Evolutionary conservation across 1,140 invertebrate genomes (phyloP).

Genomic region (Magallana gigas): DNA sequence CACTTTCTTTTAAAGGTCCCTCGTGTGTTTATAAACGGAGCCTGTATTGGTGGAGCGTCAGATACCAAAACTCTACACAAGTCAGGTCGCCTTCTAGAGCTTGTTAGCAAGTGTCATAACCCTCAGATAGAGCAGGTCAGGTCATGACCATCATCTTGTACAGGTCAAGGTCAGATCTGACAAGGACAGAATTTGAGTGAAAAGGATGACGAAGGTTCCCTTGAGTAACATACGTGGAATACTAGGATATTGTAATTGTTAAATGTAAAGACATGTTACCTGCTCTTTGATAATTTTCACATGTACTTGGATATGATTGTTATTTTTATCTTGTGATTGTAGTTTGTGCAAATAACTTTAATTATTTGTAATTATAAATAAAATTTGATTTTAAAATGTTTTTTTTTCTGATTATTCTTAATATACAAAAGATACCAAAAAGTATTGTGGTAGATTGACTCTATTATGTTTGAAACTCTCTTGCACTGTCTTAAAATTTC

Average conservation of each 20-base stretch:
- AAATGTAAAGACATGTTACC: too few relatives aligned
- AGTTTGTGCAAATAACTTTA: neutral
- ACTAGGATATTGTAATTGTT: too few relatives aligned
- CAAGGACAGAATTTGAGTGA: neutral
- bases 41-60: conserved; percentile 93
- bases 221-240: too few relatives aligned
- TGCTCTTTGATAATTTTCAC: too few relatives aligned
- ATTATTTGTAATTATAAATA: neutral
- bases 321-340: neutral
- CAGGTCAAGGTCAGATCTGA: neutral
- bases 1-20: conserved; percentile 84
- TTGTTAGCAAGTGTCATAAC: conserved; percentile 48
- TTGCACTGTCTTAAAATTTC: too few relatives aligned
- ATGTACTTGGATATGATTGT: too few relatives aligned
- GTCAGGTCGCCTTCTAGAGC: conserved; percentile 81
- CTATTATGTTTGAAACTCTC: too few relatives aligned
- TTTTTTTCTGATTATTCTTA: neutral
- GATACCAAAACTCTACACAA: conserved; percentile 89
- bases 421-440: neutral
- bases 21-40: conserved; percentile 92
- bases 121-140: neutral
- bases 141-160: neutral
- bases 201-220: too few relatives aligned
- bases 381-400: neutral
- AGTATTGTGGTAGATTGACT: too few relatives aligned